Conservation (phyloP, 2,113 vertebrate genomes). For the Scalopus aquaticus region DNA sequence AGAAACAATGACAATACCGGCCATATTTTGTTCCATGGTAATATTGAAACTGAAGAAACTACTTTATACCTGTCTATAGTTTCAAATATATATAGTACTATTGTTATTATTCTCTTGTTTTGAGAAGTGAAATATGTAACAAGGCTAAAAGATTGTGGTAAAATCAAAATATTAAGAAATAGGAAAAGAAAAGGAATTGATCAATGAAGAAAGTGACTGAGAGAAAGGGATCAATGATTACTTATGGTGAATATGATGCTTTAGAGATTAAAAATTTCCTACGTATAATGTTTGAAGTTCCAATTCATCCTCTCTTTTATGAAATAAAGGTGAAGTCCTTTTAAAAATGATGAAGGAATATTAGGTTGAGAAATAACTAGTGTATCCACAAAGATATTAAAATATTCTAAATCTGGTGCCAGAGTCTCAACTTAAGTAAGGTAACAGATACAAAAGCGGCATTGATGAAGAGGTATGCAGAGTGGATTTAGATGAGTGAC, state of each 20-base stretch:
- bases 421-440: neutral
- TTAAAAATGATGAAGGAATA: neutral
- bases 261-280: neutral
- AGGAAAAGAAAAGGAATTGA: neutral
- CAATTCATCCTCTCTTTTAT: neutral
- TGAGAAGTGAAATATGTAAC: neutral
- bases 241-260: neutral
- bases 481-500: neutral
- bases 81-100: neutral
- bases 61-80: neutral
- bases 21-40: neutral
- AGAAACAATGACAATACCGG: neutral
- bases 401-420: neutral
- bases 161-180: neutral
- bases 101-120: neutral
- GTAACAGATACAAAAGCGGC: neutral
- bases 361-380: neutral
- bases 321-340: neutral
- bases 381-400: neutral
- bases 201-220: neutral
- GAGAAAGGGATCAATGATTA: neutral
- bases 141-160: neutral
- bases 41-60: neutral
- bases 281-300: neutral
- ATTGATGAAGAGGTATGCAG: neutral